Evolutionary conservation across 2,888 invertebrate genomes (phyloP), one percentile per base, ranked within the genome.

Genomic region (Trichogramma dendrolimi): DNA sequence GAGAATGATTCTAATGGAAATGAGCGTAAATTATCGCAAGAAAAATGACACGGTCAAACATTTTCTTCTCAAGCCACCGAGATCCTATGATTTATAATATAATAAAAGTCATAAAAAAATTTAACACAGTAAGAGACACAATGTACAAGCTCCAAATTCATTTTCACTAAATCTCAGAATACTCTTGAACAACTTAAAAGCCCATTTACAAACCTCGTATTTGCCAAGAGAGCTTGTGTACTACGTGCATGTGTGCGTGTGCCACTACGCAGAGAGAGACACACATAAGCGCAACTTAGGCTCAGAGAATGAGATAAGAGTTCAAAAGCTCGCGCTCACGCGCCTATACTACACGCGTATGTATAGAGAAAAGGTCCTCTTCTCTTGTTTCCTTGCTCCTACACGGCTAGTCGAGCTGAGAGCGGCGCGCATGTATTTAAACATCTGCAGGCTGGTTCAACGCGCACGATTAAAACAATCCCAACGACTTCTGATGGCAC

Each of bases 401-500:
- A 27, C 47, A 47, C n/a, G 47, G 11, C n/a, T 10, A 49, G 41
- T 40, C n/a, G 11, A 14, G 42, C 4, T 49, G 54, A 42, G 38
- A 10, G 11, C 42, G 47, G 6, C 51, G 39, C 38, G 47, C 14
- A 40, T 11, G 39, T 11, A 6, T 27, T 8, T 14, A 14, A 14
- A 14, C 14, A 14, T 14, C 14, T 14, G 2, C 14, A 14, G 14
- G 14, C 14, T 14, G 14, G 14, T 14, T 14, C 14, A 14, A 14
- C 39, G 14, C 62, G 60, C 72, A 69, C 68, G 70, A 71, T 70
- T 68, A 72, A 71, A 77, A 77, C 77, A 77, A 77, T 77, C 70
- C 74, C 71, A 67, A 72, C 68, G 74, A 77, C 76, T 76, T 77
- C 77, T 77, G 75, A 77, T 77, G 75, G 73, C 74, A 73, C 71